Evolutionary conservation across 2,888 invertebrate species (phyloP), one percentile per base, ranked within the genome.

Genomic region (Cryptus armator): DNA sequence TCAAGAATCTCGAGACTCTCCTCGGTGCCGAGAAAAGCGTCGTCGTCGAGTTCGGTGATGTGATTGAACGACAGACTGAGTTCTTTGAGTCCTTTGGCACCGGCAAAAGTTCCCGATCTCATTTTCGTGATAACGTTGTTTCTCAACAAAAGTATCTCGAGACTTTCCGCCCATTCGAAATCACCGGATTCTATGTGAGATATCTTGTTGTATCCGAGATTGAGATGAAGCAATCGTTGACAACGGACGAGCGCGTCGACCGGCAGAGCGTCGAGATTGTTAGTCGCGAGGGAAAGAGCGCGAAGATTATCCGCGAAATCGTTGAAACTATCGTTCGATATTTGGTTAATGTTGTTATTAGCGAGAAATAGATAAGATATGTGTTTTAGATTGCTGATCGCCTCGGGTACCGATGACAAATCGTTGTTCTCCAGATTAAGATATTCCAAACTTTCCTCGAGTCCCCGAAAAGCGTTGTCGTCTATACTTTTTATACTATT

Each of bases 31-130:
- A 95, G 95, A 92, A 98, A 98, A 19, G 98, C 97, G 91, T 97
- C 96, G 37, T 96, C 96, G 92, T 98, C 97, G 88, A 99, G 96
- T 91, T 97, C 96, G 89, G 96, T 96, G 86, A 99, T 95, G 91
- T 97, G 97, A 94, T 99, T 99, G 94, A 98, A 98, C 92, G 98
- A 98, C 87, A 99, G 94, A 94, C 97, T 98, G 87, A 99, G 96
- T 94, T 98, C 98, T 91, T 97, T 97, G 88, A 99, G 95, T 88
- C 97, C 96, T 87, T 96, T 96, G 74, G 97, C 95, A 56, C 96
- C 96, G 81, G 88, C 89, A 80, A 94, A 94, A 14, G 92, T 89
- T 24, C 91, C 87, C 0, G 91, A 88, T 74, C 90, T 90, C 9
- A 95, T 90, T 80, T 94, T 96, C 48, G 97, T 96, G 88, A 98